A percentile compares a stretch with the other conserved stretches of the same genome.
phyloP scores from a whole-genome alignment of 1,140 invertebrate genomes.

The Drosophila kanapiae region DNA sequence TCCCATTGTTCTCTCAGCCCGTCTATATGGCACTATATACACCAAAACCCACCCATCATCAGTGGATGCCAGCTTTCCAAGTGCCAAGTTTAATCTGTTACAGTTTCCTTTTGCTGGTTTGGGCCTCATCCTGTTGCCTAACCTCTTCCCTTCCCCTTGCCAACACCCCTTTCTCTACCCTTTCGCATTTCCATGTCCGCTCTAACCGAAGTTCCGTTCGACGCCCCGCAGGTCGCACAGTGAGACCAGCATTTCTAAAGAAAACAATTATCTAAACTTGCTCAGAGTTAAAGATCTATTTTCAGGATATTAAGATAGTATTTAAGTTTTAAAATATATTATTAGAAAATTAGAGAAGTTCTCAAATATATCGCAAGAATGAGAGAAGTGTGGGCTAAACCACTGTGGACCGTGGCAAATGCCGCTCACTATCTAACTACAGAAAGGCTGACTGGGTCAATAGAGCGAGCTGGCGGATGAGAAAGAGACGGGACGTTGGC shows the following conservation, averaged over 20 bases:
- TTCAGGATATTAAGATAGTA: neutral
- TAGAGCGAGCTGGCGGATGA: conserved; percentile 57
- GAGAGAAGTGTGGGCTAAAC: too few species aligned
- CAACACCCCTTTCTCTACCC: conserved; percentile 12
- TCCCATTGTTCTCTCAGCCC: conserved; percentile 8
- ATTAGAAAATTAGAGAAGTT: too few species aligned
- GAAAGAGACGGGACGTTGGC: conserved; percentile 5
- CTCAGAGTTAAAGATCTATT: neutral
- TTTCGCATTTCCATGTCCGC: conserved; percentile 74
- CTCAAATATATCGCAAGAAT: too few species aligned
- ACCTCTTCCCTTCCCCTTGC: conserved; percentile 12
- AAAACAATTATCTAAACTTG: neutral
- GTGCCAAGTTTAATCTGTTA: conserved; percentile 82
- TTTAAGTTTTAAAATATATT: neutral
- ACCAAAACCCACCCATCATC: conserved; percentile 21
- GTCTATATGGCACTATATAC: conserved; percentile 10
- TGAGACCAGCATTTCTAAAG: neutral
- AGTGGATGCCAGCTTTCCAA: conserved; percentile 53
- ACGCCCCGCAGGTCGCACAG: conserved; percentile 34
- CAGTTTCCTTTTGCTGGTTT: conserved; percentile 74
- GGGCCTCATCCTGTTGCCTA: conserved; percentile 39
- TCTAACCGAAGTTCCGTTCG: conserved; percentile 68
- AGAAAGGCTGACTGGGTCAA: conserved; percentile 65
- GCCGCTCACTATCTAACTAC: conserved; percentile 38
- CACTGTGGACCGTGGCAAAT: conserved; percentile 24